These are phyloP conservation scores for Idaea aversata DNA, from an alignment of 2,888 invertebrate genomes.

Conservation along the genomic window DNA sequence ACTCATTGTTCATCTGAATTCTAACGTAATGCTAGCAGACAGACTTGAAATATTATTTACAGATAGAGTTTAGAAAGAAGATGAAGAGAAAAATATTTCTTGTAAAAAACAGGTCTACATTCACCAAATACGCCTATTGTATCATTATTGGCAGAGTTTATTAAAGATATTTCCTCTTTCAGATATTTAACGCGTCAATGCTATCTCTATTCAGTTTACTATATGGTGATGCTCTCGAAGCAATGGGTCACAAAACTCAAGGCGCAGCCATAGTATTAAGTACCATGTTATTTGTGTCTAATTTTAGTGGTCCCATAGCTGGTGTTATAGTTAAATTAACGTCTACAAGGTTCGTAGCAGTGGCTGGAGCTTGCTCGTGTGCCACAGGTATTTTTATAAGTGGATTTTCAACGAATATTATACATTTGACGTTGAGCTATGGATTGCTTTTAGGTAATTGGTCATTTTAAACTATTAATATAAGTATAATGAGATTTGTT, in stretches of 20 bases:
- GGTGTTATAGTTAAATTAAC: constrained; percentile 82
- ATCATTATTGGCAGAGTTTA: not conserved
- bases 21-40: no score
- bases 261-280: constrained; percentile 85
- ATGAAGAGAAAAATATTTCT: no score
- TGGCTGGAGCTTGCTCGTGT: constrained; percentile 61
- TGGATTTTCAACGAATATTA: constrained; percentile 67
- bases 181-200: constrained; percentile 86
- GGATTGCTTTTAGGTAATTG: constrained; percentile 71
- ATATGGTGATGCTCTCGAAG: constrained; percentile 82
- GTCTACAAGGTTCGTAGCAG: constrained; percentile 67
- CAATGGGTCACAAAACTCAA: constrained; percentile 82
- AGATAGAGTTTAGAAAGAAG: no score
- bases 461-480: not conserved
- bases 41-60: no score
- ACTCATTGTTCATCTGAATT: no score
- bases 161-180: constrained; percentile 30
- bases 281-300: constrained; percentile 82
- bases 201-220: constrained; percentile 85
- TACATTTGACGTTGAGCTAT: constrained; percentile 68
- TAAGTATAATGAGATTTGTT: not conserved
- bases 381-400: constrained; percentile 69
- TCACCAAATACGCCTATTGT: no score
- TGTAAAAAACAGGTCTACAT: no score
- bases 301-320: constrained; percentile 85